A percentile compares a stretch with the other conserved stretches of the same genome.
Evolutionary conservation across 2,888 invertebrate genomes (phyloP).

Genomic region (Amblyjoppa fuscipennis): DNA sequence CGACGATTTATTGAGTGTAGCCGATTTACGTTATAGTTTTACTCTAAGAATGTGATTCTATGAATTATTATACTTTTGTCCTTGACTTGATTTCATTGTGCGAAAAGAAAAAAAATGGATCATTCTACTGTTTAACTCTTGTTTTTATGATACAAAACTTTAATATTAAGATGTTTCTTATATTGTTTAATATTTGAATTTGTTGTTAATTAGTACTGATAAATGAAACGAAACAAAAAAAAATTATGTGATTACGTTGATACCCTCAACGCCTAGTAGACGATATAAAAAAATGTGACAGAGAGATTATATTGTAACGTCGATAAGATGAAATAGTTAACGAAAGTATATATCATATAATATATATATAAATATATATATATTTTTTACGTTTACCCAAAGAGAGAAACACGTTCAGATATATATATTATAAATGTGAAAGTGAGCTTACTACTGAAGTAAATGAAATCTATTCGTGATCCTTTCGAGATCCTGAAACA

Average conservation of each 20-base stretch:
- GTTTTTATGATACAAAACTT: constrained; percentile 72
- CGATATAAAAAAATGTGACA: constrained; percentile 72
- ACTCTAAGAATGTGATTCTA: constrained; percentile 74
- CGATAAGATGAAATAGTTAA: constrained; percentile 71
- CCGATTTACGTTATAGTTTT: constrained; percentile 72
- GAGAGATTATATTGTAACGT: constrained; percentile 81
- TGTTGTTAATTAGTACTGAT: constrained; percentile 80
- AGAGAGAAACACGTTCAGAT: constrained; percentile 77
- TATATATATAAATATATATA: constrained; percentile 70
- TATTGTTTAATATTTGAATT: constrained; percentile 78
- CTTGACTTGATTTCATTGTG: constrained; percentile 83
- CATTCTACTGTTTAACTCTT: constrained; percentile 80
- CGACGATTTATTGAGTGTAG: constrained; percentile 73
- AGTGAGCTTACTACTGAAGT: constrained; percentile 75
- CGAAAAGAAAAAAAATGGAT: constrained; percentile 75
- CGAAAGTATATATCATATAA: constrained; percentile 68
- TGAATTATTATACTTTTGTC: constrained; percentile 73
- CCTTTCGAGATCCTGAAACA: constrained; percentile 63
- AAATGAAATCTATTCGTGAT: constrained; percentile 52
- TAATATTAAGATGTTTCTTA: constrained; percentile 74
- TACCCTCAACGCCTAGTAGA: constrained; percentile 77
- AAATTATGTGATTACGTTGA: constrained; percentile 78
- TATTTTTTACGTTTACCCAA: constrained; percentile 83
- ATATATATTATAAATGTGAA: constrained; percentile 66
- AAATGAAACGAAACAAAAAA: constrained; percentile 59